phyloP scores from a whole-genome alignment of 2,113 vertebrate species.

The Hippocampus mohnikei region DNA sequence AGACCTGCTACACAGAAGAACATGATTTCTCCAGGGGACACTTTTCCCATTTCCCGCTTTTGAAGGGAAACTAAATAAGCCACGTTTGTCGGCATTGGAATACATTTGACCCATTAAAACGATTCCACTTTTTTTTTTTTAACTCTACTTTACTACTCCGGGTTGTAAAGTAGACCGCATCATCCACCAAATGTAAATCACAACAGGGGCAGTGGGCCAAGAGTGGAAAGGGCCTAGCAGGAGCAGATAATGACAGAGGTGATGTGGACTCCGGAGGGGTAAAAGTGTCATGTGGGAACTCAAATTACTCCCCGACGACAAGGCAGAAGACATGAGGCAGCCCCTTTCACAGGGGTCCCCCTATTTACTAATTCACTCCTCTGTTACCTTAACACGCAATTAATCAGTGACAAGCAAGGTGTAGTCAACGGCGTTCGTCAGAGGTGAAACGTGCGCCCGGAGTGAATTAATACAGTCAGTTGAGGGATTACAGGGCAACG shows the following conservation, averaged over 20 bases:
- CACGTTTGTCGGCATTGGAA: slow-evolving; percentile 95
- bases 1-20: slow-evolving; percentile 82
- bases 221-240: slow-evolving; percentile 59
- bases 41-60: slow-evolving; percentile 95
- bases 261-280: slow-evolving; percentile 25
- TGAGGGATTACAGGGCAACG: slow-evolving; percentile 59
- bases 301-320: slow-evolving; percentile 49
- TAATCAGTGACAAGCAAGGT: slow-evolving; percentile 71
- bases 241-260: slow-evolving; percentile 55
- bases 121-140: slow-evolving; percentile 63
- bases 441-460: slow-evolving; percentile 55
- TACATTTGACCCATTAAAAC: slow-evolving; percentile 93
- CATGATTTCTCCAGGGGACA: slow-evolving; percentile 92
- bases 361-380: slow-evolving; percentile 69
- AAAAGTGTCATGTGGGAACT: slow-evolving; percentile 41
- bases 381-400: slow-evolving; percentile 71
- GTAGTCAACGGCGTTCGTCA: slow-evolving; percentile 63
- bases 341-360: slow-evolving; percentile 46
- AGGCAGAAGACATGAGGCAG: slow-evolving; percentile 38
- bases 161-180: slow-evolving; percentile 69
- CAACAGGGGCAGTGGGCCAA: slow-evolving; percentile 56
- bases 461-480: slow-evolving; percentile 68
- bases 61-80: slow-evolving; percentile 96
- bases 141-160: slow-evolving; percentile 33
- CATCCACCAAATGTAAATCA: slow-evolving; percentile 84